Evolutionary conservation across 2,888 invertebrate species (phyloP), one percentile per base, ranked within the genome.

Genomic region (Marasmarcha lunaedactyla): DNA sequence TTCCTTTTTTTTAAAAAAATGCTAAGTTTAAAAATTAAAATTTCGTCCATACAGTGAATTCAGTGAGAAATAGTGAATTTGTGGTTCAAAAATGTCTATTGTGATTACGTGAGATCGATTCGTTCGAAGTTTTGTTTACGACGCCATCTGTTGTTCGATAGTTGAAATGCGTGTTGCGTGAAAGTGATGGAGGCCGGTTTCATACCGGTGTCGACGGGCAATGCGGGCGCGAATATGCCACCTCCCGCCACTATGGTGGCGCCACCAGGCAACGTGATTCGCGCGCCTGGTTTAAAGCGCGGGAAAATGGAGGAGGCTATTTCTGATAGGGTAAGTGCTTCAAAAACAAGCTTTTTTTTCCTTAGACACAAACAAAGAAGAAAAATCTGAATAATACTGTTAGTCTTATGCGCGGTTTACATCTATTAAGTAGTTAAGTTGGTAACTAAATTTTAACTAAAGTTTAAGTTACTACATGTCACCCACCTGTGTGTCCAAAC

Each of bases 301-400:
- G 93, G 93, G 50, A 91, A 90, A 68, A 88, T 88, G 63, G 92
- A 92, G 59, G 89, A 90, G 51, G 87, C 90, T 42, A 89, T 91
- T 43, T 87, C 89, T 37, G 90, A 92, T 73, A 85, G 91, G 88
- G 92, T 92, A 54, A 91, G 92, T 88, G 38, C 14, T 43, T 35
- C 12, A 11, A 20, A 20, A 20, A 5, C 20, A 5, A 5, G 3
- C 30, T 36, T 36, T 27, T 27, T 34, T 42, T 13, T 26, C n/a
- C 12, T 26, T 34, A 30, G 14, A 10, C 2, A 14, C 35, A n/a
- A 14, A 12, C 26, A 27, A 15, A 26, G 38, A 33, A 14, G 37
- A 27, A 37, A n/a, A n/a, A n/a, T n/a, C n/a, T n/a, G n/a, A n/a
- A n/a, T n/a, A n/a, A n/a, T n/a, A n/a, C n/a, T n/a, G n/a, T n/a